These are phyloP conservation scores for Hemitrygon akajei DNA, from an alignment of 2,797 vertebrate genomes.

Conservation along the genomic window DNA sequence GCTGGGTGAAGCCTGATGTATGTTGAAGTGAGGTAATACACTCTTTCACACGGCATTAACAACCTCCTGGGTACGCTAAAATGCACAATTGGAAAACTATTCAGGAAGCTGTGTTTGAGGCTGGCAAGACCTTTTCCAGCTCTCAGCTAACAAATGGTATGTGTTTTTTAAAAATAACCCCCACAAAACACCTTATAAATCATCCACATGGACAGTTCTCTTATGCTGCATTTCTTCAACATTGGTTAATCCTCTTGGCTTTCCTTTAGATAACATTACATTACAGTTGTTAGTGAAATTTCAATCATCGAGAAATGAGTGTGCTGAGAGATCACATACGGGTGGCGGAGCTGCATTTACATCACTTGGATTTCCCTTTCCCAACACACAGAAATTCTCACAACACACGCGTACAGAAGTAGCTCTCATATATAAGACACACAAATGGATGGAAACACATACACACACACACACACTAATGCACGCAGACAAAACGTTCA, in stretches of 20 bases:
- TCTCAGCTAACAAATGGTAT: neutral
- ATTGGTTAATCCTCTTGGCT: conserved; percentile 32
- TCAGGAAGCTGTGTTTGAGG: conserved; percentile 7
- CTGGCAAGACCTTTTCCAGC: neutral
- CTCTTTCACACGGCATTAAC: neutral
- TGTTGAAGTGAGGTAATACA: conserved; percentile 25
- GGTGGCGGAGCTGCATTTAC: neutral
- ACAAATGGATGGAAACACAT: too few species aligned
- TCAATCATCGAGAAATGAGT: neutral
- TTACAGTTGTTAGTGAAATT: neutral
- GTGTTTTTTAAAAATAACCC: neutral
- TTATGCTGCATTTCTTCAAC: neutral
- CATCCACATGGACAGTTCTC: neutral
- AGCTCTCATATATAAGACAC: neutral
- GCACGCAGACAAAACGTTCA: too few species aligned
- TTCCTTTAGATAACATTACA: neutral
- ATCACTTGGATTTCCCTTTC: neutral
- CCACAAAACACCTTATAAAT: neutral
- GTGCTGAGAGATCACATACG: conserved; percentile 8
- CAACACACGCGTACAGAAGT: neutral
- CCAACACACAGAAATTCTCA: neutral
- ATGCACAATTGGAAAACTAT: conserved; percentile 18
- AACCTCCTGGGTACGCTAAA: conserved; percentile 2
- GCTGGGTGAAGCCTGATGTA: neutral
- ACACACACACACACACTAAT: too few species aligned